A percentile compares a stretch with the other conserved stretches of the same genome.
Conservation (phyloP, 2,113 vertebrate genomes). For the Ivindomyrus marchei region DNA sequence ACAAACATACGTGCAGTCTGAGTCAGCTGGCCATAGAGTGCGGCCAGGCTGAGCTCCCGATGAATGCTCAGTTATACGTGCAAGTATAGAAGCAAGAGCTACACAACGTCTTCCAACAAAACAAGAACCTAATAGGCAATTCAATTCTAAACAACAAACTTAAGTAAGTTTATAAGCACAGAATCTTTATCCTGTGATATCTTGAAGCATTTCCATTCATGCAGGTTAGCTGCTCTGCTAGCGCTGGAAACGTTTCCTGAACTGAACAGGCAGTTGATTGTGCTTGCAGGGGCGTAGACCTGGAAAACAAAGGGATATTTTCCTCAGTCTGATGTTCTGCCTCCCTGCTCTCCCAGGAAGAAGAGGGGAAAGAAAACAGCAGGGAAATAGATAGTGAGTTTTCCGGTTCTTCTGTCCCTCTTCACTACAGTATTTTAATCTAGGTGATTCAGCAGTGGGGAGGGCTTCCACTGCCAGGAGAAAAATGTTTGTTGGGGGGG, state of each 20-base stretch:
- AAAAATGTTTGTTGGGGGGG: background rate
- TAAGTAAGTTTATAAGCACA: background rate
- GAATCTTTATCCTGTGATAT: background rate
- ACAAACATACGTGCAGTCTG: background rate
- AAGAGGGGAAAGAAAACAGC: conserved; percentile 9
- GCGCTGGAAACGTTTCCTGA: background rate
- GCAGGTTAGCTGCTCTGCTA: background rate
- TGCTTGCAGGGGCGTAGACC: background rate
- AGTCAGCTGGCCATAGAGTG: background rate
- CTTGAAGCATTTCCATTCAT: background rate
- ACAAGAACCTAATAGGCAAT: background rate
- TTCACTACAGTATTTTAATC: conserved; percentile 28
- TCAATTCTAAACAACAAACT: background rate
- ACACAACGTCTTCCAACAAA: background rate
- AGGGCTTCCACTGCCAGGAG: too few species aligned
- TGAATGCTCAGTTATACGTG: background rate
- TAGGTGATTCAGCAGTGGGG: conserved; percentile 26
- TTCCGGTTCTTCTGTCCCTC: background rate
- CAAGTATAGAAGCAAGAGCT: background rate
- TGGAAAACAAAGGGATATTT: background rate
- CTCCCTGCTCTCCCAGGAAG: conserved; percentile 17
- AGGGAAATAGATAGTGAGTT: conserved; percentile 35
- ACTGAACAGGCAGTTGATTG: background rate
- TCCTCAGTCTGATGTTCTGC: background rate
- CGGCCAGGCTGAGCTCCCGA: background rate